phyloP scores from a whole-genome alignment of 2,113 vertebrate genomes.

The Pterocles gutturalis region DNA sequence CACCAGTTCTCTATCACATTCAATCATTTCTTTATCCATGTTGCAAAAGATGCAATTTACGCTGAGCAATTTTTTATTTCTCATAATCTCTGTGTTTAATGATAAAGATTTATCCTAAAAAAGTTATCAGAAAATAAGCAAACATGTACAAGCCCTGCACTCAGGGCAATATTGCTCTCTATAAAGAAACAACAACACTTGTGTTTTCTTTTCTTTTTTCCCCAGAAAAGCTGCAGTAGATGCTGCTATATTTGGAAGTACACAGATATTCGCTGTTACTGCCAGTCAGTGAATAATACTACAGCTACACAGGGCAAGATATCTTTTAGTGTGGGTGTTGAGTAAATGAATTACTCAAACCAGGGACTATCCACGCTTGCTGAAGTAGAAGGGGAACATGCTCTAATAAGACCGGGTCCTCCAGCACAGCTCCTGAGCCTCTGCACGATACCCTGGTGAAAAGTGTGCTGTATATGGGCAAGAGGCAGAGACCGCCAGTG shows the following conservation, averaged over 20 bases:
- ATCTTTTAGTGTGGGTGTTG: background rate
- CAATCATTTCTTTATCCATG: background rate
- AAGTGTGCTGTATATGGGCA: background rate
- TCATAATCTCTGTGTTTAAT: background rate
- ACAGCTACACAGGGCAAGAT: background rate
- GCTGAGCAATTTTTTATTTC: background rate
- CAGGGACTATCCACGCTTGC: background rate
- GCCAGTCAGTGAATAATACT: background rate
- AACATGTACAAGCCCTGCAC: background rate
- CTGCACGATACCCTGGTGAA: background rate
- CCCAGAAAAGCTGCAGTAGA: background rate
- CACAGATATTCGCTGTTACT: background rate
- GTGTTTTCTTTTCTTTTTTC: background rate
- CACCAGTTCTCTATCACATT: background rate
- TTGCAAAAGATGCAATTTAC: background rate
- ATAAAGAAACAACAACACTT: background rate
- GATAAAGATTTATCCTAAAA: background rate
- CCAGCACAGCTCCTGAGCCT: background rate
- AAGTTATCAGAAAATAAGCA: background rate
- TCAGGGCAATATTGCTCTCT: background rate
- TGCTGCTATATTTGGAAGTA: background rate
- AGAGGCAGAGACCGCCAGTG: background rate
- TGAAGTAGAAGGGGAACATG: background rate
- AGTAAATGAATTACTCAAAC: background rate
- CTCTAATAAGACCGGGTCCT: background rate